A percentile compares a stretch with the other conserved stretches of the same genome.
phyloP scores from a whole-genome alignment of 2,797 vertebrate species.

The Pyrrhura leucotis region DNA sequence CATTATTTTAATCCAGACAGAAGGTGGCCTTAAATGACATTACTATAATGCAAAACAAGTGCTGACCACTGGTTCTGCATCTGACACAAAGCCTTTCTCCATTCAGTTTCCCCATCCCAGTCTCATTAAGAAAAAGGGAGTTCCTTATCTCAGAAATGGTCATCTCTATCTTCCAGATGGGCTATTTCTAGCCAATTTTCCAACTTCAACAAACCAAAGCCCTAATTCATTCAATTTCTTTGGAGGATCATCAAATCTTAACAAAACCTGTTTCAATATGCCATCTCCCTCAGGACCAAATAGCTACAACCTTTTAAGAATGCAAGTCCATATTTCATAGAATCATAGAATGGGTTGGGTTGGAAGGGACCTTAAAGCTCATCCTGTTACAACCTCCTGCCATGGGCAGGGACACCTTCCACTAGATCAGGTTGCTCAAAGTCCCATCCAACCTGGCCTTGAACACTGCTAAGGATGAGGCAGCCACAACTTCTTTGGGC shows the following conservation, averaged over 20 bases:
- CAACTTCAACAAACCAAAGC: neutral
- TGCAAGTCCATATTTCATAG: neutral
- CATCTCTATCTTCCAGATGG: neutral
- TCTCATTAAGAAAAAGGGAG: neutral
- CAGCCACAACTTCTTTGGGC: neutral
- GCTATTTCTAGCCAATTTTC: neutral
- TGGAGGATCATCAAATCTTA: neutral
- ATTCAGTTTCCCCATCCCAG: neutral
- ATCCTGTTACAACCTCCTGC: neutral
- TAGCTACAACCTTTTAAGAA: slow-evolving; percentile 32
- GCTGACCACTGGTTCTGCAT: neutral
- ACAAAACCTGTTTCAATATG: neutral
- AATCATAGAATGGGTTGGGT: neutral
- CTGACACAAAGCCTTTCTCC: neutral
- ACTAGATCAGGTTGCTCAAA: neutral
- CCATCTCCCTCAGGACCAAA: slow-evolving; percentile 1
- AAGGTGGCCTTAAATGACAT: neutral
- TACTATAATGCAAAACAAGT: neutral
- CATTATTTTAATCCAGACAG: neutral
- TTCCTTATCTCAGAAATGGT: neutral
- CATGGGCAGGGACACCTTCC: neutral
- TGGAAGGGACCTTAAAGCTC: neutral
- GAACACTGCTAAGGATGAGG: neutral
- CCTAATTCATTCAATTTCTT: neutral
- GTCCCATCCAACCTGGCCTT: neutral